phyloP scores from a whole-genome alignment of 2,113 vertebrate genomes.

The Indicator indicator region DNA sequence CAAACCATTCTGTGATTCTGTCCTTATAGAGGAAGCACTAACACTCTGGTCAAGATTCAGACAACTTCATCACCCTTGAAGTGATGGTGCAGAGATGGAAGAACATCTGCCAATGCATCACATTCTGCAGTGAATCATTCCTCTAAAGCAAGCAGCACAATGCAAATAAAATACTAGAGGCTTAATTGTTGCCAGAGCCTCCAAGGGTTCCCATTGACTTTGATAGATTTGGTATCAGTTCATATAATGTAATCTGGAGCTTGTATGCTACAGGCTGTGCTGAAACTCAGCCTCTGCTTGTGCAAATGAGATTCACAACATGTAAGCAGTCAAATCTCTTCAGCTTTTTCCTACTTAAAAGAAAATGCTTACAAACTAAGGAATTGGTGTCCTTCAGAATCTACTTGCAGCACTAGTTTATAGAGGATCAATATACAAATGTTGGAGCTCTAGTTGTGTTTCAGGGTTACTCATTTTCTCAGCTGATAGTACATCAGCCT shows the following conservation, averaged over 20 bases:
- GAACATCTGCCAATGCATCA: not conserved
- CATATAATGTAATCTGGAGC: not conserved
- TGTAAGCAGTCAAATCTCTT: not conserved
- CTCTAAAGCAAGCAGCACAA: not conserved
- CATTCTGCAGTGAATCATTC: not conserved
- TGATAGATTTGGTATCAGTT: not conserved
- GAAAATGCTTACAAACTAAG: not conserved
- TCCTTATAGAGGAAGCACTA: not conserved
- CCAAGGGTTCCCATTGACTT: not conserved
- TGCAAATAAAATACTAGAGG: not conserved
- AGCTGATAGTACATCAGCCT: conserved; percentile 61
- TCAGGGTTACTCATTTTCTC: conserved; percentile 57
- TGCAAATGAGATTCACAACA: not conserved
- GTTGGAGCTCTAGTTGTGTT: conserved; percentile 25
- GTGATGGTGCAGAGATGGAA: not conserved
- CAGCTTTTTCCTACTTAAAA: not conserved
- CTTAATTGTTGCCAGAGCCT: not conserved
- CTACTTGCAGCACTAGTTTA: not conserved
- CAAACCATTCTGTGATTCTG: not conserved
- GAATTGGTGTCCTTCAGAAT: conserved; percentile 32
- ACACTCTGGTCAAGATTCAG: not conserved
- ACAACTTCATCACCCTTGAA: not conserved
- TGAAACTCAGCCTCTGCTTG: not conserved
- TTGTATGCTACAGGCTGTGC: not conserved
- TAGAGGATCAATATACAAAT: conserved; percentile 54